Conservation (phyloP, 1,140 invertebrate species). For the Pectinophora gossypiella region DNA sequence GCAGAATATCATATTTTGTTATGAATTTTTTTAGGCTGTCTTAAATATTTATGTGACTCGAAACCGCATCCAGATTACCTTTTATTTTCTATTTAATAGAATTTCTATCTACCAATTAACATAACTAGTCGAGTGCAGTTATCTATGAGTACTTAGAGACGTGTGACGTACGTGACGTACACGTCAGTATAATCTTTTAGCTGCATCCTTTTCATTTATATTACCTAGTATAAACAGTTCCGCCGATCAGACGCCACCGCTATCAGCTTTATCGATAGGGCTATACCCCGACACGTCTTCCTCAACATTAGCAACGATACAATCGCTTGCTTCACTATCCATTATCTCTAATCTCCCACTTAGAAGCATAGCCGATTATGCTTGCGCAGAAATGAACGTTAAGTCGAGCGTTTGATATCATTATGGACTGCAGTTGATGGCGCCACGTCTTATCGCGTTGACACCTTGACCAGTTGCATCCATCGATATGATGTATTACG, state of each 20-base stretch:
- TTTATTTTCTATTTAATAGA: too few relatives aligned
- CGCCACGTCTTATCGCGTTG: slow-evolving; percentile 14
- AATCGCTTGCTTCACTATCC: slow-evolving; percentile 27
- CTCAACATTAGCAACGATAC: slow-evolving; percentile 14
- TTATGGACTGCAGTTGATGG: slow-evolving; percentile 19
- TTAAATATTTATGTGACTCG: too few relatives aligned
- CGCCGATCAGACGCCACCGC: slow-evolving; percentile 2
- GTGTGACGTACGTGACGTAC: too few relatives aligned
- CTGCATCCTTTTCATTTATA: neutral
- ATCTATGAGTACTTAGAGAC: too few relatives aligned
- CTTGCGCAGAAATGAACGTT: neutral
- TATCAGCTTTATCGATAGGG: slow-evolving; percentile 11
- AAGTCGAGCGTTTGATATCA: slow-evolving; percentile 22
- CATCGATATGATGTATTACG: neutral
- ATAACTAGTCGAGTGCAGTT: too few relatives aligned
- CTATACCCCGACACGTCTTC: neutral
- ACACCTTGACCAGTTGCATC: slow-evolving; percentile 15
- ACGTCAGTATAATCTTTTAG: neutral
- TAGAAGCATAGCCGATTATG: slow-evolving; percentile 10
- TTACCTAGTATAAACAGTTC: neutral
- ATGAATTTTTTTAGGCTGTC: too few relatives aligned
- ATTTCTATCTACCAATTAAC: too few relatives aligned
- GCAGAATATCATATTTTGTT: too few relatives aligned
- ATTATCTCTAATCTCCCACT: slow-evolving; percentile 30
- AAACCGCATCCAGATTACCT: too few relatives aligned